A percentile compares a stretch with the other conserved stretches of the same genome.
phyloP scores from a whole-genome alignment of 2,797 vertebrate genomes.

The Chrysocyon brachyurus region DNA sequence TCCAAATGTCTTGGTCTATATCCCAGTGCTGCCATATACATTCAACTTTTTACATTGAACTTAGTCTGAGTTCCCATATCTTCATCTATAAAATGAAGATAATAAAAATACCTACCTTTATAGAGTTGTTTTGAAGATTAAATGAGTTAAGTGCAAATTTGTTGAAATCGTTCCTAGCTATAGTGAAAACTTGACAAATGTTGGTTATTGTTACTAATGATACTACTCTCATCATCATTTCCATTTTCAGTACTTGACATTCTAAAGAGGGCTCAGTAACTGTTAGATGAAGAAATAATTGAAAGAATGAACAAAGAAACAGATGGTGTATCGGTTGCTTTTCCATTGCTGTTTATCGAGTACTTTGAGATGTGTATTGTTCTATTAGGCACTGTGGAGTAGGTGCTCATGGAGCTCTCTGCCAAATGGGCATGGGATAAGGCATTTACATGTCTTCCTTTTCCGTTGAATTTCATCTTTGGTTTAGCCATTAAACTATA shows the following conservation, averaged over 20 bases:
- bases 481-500: neutral
- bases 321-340: neutral
- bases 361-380: neutral
- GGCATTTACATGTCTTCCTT: neutral
- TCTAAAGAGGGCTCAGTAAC: neutral
- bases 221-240: neutral
- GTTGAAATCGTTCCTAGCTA: constrained; percentile 20
- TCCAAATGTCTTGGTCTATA: neutral
- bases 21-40: neutral
- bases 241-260: neutral
- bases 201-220: neutral
- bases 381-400: neutral
- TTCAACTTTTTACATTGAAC: constrained; percentile 12
- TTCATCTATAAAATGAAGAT: constrained; percentile 32
- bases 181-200: neutral
- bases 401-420: neutral
- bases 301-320: constrained; percentile 1
- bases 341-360: neutral
- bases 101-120: neutral
- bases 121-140: constrained; percentile 18
- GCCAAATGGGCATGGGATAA: neutral
- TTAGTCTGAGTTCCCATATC: neutral
- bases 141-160: constrained; percentile 48
- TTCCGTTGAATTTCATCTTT: neutral
- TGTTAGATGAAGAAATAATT: constrained; percentile 20